Evolutionary conservation across 2,888 invertebrate genomes (phyloP), one percentile per base, ranked within the genome.

Genomic region (Syrphus vitripennis): DNA sequence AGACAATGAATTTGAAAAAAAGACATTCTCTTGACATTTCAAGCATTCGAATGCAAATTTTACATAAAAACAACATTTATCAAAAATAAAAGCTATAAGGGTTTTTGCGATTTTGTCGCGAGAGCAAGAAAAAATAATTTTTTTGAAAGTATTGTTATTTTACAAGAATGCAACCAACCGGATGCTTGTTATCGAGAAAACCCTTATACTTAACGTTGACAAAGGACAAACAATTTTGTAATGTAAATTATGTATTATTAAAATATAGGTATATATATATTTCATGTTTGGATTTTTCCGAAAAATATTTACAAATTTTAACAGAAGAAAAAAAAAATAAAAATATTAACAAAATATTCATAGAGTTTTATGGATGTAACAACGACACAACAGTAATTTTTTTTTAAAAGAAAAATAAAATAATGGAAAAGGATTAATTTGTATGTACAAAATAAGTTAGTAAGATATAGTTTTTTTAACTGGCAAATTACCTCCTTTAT

Each of bases 401-500:
- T 65, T 31, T 12, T 12, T 6, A 42, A 70, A 55, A 72, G 16
- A 14, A 48, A 65, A 75, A 12, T 45, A 72, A 83, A 59, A 63
- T 29, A 84, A 67, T 72, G 24, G 63, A 82, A 16, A 48, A 61
- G 42, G 63, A 31, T 53, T 57, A 69, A 74, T 72, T 70, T 86
- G 59, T 72, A 76, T 69, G 61, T 74, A 86, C 67, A 72, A 21
- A 31, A 65, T 14, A 63, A 50, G 69, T 19, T 19, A 16, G 34
- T 37, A 34, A 19, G 16, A 34, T 6, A 14, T n/a, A 4, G 19
- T 16, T 24, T 45, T 37, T 19, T 24, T 34, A 42, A 59, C 3
- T 1, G 21, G 12, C 6, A 83, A 92, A 94, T 94, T 96, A 97
- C 97, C 97, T 95, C 96, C 97, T 92, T 96, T 96, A 88, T 97